phyloP scores from a whole-genome alignment of 1,140 invertebrate species.

The Drosophila rufa region DNA sequence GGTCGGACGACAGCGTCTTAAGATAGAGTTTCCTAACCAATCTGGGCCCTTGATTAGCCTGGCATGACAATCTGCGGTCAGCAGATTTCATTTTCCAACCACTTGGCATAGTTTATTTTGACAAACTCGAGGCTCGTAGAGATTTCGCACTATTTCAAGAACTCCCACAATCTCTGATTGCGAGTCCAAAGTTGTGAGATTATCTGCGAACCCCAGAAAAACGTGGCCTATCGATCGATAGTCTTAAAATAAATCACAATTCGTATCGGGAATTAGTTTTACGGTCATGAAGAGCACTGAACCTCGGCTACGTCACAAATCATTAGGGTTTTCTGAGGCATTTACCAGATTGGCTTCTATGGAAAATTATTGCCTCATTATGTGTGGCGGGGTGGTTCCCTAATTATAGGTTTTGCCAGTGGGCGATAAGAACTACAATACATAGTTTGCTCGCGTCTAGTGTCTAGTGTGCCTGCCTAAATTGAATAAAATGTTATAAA shows the following conservation, averaged over 20 bases:
- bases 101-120: constrained; percentile 27
- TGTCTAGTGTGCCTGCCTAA: constrained; percentile 39
- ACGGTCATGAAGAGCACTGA: constrained; percentile 6
- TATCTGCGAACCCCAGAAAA: not conserved
- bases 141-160: constrained; percentile 5
- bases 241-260: constrained; percentile 6
- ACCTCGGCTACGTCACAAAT: constrained; percentile 15
- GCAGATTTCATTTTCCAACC: not conserved
- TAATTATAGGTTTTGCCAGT: not conserved
- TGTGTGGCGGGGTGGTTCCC: constrained; percentile 7
- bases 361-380: constrained; percentile 20
- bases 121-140: not conserved
- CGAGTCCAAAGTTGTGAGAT: constrained; percentile 9
- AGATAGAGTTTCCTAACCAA: constrained; percentile 2
- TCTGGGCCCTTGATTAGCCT: constrained; percentile 3
- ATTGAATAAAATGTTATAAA: constrained; percentile 73
- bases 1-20: constrained; percentile 1
- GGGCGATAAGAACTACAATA: constrained; percentile 22
- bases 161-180: constrained; percentile 11
- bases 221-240: constrained; percentile 4
- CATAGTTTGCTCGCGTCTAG: constrained; percentile 35
- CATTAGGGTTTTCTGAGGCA: not conserved
- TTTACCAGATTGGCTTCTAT: constrained; percentile 4
- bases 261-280: constrained; percentile 17
- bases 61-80: not conserved